Base-by-base conservation (phyloP, 2,113 vertebrate species). In the Anarrhichthys ocellatus region DNA sequence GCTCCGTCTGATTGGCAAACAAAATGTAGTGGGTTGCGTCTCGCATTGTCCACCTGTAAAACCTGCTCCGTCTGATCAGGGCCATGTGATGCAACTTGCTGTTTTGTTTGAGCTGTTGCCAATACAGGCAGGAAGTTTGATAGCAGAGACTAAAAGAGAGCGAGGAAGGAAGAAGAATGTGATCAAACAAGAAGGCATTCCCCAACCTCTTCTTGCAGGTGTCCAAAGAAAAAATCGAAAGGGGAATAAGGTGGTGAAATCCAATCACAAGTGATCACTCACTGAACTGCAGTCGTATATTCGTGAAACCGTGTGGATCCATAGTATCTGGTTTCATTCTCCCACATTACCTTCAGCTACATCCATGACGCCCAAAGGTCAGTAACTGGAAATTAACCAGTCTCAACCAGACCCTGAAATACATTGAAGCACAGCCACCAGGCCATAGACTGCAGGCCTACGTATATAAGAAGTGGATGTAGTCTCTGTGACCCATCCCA, bases 101-200 rank as follows among this genome's bases (percentile, higher is more conserved):
- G 20, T 71, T 85, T 79, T 88, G 81, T 82, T 80, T 82, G 34
- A 69, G 64, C 63, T 40, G 83, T 88, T 83, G 80, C 61, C 81
- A 17, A 5, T 76, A 63, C 73, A 82, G 34, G 82, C 86, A 84
- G 90, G 87, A 86, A 78, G 76, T 52, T 59, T 78, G 72, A 81
- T 73, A 84, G 80, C 65, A 87, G 67, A 77, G 56, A 24, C 9
- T 65, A 69, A 77, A 90, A 80, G 70, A 48, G 36, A 76, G 42
- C 24, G n/a, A 58, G 73, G 62, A 75, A 72, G 65, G 77, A 81
- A 82, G 42, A 18, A 62, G 5, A 65, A 20, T 68, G 44, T 59
- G 80, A 72, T 18, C 65, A 65, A 67, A 64, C 27, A 42, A 38
- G 62, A 80, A 27, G 36, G n/a, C 82, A 73, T 74, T 81, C 71